A percentile compares a stretch with the other conserved stretches of the same genome.
phyloP scores from a whole-genome alignment of 2,888 invertebrate species.

The Cheilosia grossa region DNA sequence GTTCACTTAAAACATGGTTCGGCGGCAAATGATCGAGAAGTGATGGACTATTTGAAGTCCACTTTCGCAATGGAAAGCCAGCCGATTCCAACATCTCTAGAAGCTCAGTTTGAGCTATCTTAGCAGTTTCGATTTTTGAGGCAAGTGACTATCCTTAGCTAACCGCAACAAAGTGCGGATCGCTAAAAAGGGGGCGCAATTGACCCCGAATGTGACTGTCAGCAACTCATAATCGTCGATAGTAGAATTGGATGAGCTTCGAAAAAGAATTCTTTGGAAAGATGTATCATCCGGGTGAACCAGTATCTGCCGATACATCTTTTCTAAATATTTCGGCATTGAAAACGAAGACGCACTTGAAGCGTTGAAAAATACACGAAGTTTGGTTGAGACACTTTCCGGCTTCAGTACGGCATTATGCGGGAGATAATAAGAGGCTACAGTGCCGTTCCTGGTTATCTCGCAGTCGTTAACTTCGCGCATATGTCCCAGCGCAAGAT shows the following conservation, averaged over 20 bases:
- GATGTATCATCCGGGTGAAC: no score
- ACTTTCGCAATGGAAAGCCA: constrained; percentile 10
- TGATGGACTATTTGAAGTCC: constrained; percentile 10
- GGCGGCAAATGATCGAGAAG: not conserved
- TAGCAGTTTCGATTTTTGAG: not conserved
- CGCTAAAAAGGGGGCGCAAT: not conserved
- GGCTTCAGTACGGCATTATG: constrained; percentile 20
- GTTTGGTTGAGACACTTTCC: not conserved
- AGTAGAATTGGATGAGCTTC: no score
- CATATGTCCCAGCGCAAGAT: constrained; percentile 9
- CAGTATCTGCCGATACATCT: no score
- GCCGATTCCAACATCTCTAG: not conserved
- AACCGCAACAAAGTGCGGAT: constrained; percentile 5
- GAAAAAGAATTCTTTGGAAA: no score
- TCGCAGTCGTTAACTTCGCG: not conserved
- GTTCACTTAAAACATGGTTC: constrained; percentile 2
- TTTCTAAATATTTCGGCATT: no score
- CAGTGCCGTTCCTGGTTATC: not conserved
- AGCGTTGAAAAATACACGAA: constrained; percentile 16
- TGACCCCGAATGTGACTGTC: no score
- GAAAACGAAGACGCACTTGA: not conserved
- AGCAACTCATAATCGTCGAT: no score
- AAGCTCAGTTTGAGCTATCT: constrained; percentile 5
- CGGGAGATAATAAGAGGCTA: constrained; percentile 27
- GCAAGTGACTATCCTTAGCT: not conserved